These are phyloP conservation scores for Ahaetulla prasina DNA, from an alignment of 2,113 vertebrate species.

Conservation along the genomic window DNA sequence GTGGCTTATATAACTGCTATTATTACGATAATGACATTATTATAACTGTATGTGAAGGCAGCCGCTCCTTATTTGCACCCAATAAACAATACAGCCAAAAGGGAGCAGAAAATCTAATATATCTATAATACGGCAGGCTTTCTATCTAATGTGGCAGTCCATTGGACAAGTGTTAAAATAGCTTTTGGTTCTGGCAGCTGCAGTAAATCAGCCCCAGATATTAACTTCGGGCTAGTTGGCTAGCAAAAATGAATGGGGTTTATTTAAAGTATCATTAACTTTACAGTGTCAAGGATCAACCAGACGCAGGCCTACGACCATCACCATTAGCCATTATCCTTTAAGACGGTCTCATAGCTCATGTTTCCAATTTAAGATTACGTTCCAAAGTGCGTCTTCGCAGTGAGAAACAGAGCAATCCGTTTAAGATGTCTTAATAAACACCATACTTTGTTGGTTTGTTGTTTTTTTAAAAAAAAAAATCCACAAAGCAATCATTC, in stretches of 20 bases:
- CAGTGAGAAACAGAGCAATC: not conserved
- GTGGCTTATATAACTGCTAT: not conserved
- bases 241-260: not conserved
- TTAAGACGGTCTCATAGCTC: not conserved
- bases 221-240: not conserved
- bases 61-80: not conserved
- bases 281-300: not conserved
- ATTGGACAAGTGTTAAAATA: not conserved
- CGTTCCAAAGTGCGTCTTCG: not conserved
- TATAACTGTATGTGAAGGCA: not conserved
- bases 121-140: not conserved
- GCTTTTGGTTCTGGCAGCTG: not conserved
- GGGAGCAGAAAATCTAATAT: not conserved
- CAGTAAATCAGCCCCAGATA: not conserved
- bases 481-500: not conserved
- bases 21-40: too few relatives aligned
- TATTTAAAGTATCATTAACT: not conserved
- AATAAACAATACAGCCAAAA: not conserved
- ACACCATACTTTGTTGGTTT: not conserved
- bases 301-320: fast-evolving
- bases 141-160: not conserved
- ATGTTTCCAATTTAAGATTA: not conserved
- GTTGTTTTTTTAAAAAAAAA: not conserved
- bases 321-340: not conserved
- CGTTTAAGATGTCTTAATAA: not conserved